Evolutionary conservation across 2,797 vertebrate genomes (phyloP).

Genomic region (Microtus californicus): DNA sequence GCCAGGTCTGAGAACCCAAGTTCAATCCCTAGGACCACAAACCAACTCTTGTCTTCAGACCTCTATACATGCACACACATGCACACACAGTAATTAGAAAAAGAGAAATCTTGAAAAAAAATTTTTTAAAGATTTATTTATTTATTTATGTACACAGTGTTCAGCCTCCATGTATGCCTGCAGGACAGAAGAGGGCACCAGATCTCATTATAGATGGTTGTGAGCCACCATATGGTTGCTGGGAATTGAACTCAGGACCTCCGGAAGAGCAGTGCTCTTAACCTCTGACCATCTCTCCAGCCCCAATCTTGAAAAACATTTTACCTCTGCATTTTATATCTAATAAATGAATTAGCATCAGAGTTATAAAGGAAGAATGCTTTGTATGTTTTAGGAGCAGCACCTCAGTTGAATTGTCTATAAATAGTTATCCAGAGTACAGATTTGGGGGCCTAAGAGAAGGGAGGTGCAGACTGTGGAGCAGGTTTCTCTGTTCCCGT

Average conservation of each 20-base stretch:
- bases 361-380: slow-evolving; percentile 13
- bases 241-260: no score
- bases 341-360: slow-evolving; percentile 9
- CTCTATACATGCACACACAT: neutral
- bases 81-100: neutral
- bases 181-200: no score
- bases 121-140: no score
- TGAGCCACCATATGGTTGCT: no score
- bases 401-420: slow-evolving; percentile 5
- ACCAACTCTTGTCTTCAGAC: neutral
- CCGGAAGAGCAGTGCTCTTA: no score
- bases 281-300: no score
- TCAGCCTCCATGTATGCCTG: no score
- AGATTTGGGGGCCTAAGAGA: neutral
- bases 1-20: neutral
- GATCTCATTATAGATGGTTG: no score
- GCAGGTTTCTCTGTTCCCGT: neutral
- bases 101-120: neutral
- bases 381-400: slow-evolving; percentile 25
- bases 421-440: slow-evolving; percentile 20
- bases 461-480: neutral
- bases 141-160: no score
- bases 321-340: slow-evolving; percentile 45
- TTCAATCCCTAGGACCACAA: neutral
- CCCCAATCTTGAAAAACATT: neutral